Evolutionary conservation across 2,113 vertebrate genomes (phyloP), one percentile per base, ranked within the genome.

Genomic region (Copsychus sechellarum): DNA sequence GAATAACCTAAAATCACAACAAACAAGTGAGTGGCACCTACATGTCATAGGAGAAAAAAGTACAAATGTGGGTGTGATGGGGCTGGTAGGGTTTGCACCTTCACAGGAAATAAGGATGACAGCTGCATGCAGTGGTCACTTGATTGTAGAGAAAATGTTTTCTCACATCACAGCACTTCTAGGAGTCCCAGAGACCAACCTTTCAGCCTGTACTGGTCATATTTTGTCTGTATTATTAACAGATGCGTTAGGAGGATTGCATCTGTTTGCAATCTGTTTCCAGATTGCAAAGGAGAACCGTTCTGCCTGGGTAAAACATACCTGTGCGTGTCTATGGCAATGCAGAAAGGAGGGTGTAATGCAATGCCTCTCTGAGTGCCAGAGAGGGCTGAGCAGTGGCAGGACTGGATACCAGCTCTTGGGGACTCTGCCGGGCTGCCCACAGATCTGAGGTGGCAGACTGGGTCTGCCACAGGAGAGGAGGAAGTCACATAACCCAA

Each of bases 41-140:
- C 24, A 38, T 29, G 61, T 78, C 40, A 38, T 14, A 33, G n/a
- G 25, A 69, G 31, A 60, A 93, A 88, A 93, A 83, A 48, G 17
- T 42, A 40, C 24, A 74, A 34, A 45, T 6, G 9, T 33, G 43
- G 7, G 31, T 58, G 13, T 0, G 0, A n/a, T 43, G 14, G 9
- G 20, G 15, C 48, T 71, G 31, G 43, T 54, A 51, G 34, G 12
- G 51, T 85, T 83, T 74, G 17, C 36, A 81, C 28, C 23, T 71
- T 89, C 81, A 81, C 14, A 65, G 28, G 28, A 57, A 58, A 47
- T 77, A 83, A 70, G 28, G 40, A 51, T 74, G n/a, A 42, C 3
- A 13, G 11, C 13, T 50, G 11, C 25, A 18, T 48, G 25, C 43
- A 45, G 9, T 8, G 17, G 47, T 23, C 47, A 60, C 26, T 12